Percentiles rank a stretch among this genome's conserved stretches.
Evolutionary conservation across 2,797 vertebrate species (phyloP).

Genomic region (Leucoraja ocellata): DNA sequence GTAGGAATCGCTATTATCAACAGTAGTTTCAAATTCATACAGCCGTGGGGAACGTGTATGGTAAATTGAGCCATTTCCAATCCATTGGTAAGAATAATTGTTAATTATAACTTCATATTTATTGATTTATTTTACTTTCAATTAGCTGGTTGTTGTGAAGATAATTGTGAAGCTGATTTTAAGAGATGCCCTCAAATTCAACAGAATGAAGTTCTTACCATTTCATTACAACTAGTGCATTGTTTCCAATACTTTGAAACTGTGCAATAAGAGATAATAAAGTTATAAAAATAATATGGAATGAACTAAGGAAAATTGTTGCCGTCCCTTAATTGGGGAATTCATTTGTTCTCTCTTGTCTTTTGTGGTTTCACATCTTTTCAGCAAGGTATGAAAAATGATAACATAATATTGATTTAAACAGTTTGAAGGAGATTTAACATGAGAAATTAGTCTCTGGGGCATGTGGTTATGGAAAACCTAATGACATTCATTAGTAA

Average conservation of each 20-base stretch:
- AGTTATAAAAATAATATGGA: conserved; percentile 38
- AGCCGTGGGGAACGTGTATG: neutral
- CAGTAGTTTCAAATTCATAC: neutral
- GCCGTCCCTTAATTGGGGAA: conserved; percentile 40
- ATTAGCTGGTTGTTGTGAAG: neutral
- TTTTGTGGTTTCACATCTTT: conserved; percentile 39
- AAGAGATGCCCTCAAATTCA: neutral
- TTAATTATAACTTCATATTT: neutral
- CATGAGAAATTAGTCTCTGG: conserved; percentile 46
- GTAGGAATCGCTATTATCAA: neutral
- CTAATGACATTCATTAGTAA: conserved; percentile 51
- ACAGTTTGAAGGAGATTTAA: conserved; percentile 44
- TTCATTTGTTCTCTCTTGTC: conserved; percentile 41
- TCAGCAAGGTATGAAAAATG: conserved; percentile 44
- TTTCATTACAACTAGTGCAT: neutral
- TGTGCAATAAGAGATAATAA: conserved; percentile 34
- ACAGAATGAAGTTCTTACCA: neutral
- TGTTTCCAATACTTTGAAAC: conserved; percentile 18
- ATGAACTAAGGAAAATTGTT: conserved; percentile 39
- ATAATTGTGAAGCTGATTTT: neutral
- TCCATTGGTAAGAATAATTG: neutral
- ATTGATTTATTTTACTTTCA: neutral
- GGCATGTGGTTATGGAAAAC: conserved; percentile 44
- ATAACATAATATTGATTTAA: conserved; percentile 48
- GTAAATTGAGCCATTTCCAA: neutral